These are phyloP conservation scores for Protosalanx chinensis DNA, from an alignment of 2,797 vertebrate species.

Conservation along the genomic window DNA sequence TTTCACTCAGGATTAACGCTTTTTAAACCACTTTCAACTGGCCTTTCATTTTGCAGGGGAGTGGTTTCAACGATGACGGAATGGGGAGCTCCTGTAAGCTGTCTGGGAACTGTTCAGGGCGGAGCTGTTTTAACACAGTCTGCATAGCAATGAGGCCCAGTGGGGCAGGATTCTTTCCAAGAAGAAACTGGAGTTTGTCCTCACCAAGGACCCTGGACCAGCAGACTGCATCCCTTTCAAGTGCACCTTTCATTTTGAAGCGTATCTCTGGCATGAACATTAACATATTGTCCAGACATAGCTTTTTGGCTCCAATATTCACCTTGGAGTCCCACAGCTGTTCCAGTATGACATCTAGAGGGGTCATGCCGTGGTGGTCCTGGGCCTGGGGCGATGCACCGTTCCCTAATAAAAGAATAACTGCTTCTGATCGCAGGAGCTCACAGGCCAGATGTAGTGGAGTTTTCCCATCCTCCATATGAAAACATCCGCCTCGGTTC, in stretches of 20 bases:
- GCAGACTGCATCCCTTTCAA: conserved; percentile 68
- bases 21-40: conserved; percentile 30
- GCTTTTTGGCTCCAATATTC: conserved; percentile 67
- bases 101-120: conserved; percentile 75
- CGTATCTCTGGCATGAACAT: conserved; percentile 77
- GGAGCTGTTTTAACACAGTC: conserved; percentile 77
- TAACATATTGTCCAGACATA: conserved; percentile 81
- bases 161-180: conserved; percentile 74
- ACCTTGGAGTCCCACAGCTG: conserved; percentile 75
- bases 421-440: conserved; percentile 77
- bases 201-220: conserved; percentile 79
- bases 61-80: conserved; percentile 80
- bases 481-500: conserved; percentile 72
- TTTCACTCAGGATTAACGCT: background rate
- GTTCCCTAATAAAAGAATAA: conserved; percentile 78
- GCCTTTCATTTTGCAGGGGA: conserved; percentile 55
- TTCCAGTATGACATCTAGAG: conserved; percentile 78
- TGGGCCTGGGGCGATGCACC: conserved; percentile 77
- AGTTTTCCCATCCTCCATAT: conserved; percentile 77
- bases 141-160: conserved; percentile 82
- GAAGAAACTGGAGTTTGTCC: conserved; percentile 76
- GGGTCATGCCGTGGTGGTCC: conserved; percentile 79
- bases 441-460: conserved; percentile 84
- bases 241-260: conserved; percentile 75
- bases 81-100: conserved; percentile 83